Evolutionary conservation across 2,797 vertebrate genomes (phyloP).

Genomic region (Corythornis leucogaster): DNA sequence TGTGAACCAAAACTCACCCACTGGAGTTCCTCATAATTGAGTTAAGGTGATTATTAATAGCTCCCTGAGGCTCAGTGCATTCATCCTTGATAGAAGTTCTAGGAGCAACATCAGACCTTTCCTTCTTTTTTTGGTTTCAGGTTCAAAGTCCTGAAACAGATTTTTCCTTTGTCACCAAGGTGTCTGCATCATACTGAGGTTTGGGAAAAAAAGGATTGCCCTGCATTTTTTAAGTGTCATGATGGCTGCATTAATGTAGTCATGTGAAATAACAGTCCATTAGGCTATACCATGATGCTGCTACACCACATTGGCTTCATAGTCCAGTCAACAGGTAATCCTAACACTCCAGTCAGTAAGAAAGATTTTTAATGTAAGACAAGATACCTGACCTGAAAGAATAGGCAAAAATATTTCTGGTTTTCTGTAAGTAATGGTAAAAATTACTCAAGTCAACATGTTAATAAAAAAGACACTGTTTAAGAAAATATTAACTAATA

Average conservation of each 20-base stretch:
- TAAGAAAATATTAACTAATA: background rate
- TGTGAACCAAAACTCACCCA: background rate
- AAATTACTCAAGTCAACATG: background rate
- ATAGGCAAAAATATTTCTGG: background rate
- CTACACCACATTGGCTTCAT: background rate
- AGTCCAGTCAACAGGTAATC: background rate
- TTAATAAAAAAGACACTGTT: background rate
- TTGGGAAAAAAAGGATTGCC: accelerated
- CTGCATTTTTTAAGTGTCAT: background rate
- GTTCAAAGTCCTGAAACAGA: background rate
- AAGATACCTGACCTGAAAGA: background rate
- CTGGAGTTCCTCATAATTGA: background rate
- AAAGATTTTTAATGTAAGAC: background rate
- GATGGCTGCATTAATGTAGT: background rate
- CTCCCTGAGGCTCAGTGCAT: background rate
- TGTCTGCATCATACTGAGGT: background rate
- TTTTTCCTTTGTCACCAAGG: background rate
- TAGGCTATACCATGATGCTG: background rate
- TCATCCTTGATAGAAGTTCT: background rate
- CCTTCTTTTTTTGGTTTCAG: background rate
- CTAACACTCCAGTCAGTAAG: background rate
- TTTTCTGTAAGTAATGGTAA: background rate
- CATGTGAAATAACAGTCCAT: background rate
- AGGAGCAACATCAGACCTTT: background rate
- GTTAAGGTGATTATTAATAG: background rate